Base-by-base conservation (phyloP, 2,113 vertebrate species). In the Ochotona princeps region DNA sequence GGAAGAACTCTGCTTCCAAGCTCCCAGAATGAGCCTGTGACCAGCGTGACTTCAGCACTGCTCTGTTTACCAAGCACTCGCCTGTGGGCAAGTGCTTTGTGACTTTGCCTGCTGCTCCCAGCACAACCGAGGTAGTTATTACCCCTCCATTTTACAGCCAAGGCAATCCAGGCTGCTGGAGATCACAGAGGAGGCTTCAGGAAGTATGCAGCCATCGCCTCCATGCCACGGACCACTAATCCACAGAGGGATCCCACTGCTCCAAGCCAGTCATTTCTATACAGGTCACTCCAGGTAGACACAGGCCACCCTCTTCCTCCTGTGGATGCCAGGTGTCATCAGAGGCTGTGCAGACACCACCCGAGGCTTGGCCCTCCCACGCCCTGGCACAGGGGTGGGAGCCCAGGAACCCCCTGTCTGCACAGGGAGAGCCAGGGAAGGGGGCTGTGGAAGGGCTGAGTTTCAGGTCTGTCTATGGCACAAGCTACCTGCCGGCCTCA, bases 1-100 rank as follows among this genome's bases (percentile, higher is more conserved):
- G 89, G 80, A 90, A 92, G 47, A 47, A 72, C 47, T 26, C 13
- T 0, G 35, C 74, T 51, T 92, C 80, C 82, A 73, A 78, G 57
- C 78, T 83, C 60, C 87, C 26, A 60, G 73, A 51, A 23, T 12
- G 72, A 79, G 79, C 67, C 91, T 51, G 26, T 91, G 25, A 79
- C 57, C 9, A 10, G 28, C 30, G 3, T 3, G 44, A 65, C 74
- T 10, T 63, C 47, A 65, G 35, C 28, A 12, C 26, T 30, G 17
- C 61, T 74, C 47, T 21, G 20, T 11, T 70, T 65, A 21, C 54
- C 1, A 28, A 35, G 23, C 9, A 15, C 60, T 38, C 1, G 14
- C 44, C 79, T 44, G 20, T 54, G 91, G 72, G 35, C 35, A 35
- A 63, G 12, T 11, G 2, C 54, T 61, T 25, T 67, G 47, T 21